Evolutionary conservation across 2,113 vertebrate species (phyloP), one percentile per base, ranked within the genome.

Genomic region (Platysternon megacephalum): DNA sequence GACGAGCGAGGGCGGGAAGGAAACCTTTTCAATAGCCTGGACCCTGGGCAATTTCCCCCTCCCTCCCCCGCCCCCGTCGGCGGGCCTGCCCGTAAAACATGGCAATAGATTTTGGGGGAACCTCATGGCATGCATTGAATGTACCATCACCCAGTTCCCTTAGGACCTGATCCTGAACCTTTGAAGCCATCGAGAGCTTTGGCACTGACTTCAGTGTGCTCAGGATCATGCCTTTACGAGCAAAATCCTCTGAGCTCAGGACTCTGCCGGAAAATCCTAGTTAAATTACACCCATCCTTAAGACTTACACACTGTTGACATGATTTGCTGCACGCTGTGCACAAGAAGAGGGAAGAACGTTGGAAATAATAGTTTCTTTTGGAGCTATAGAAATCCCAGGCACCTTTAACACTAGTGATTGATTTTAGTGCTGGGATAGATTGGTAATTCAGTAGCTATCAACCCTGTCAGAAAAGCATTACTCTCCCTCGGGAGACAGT

Each of bases 381-480:
- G 17, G 28, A n/a, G 52, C 16, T 56, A 53, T 74, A 35, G 76
- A 80, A 84, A 85, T 87, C 91, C 91, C 85, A 84, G 49, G 81
- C 0, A 12, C 3, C 61, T 96, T 94, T 94, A 93, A 81, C 3
- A 8, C 52, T 72, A 29, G 82, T 97, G 96, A 97, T 95, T 96
- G 89, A 96, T 97, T 95, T 94, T 79, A 92, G 92, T 87, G 92
- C 86, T 93, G 84, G 79, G 22, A 80, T 92, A 82, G 89, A 88
- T 6, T 87, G 68, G 96, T 86, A 88, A 95, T 97, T 97, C 94
- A 85, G 93, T 48, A 83, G 89, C 83, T 93, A 94, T 97, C 84
- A 94, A n/a, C 42, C 94, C 88, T 97, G 96, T 96, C 94, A 97
- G 95, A 97, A 95, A 92, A 91, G 2, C 94, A 97, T 97, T 91